Base-by-base conservation (phyloP, 2,888 invertebrate species). In the Brenthis hecate region DNA sequence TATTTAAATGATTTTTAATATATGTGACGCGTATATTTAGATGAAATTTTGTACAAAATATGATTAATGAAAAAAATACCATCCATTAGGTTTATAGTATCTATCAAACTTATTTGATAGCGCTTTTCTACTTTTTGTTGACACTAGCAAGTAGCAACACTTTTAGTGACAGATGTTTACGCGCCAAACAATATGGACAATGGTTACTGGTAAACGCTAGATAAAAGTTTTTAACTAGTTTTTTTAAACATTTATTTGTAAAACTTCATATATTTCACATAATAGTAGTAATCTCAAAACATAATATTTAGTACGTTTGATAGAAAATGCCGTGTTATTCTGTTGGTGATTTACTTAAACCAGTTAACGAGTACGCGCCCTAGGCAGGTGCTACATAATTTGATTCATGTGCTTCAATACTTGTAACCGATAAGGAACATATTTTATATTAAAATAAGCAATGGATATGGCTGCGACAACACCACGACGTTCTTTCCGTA, bases 151-250 rank as follows among this genome's bases (percentile, higher is more conserved):
- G 16, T 69, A 55, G 65, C 75, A 81, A 78, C 77, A 82, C 74
- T 55, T 50, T 43, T 43, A 43, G 48, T 90, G 91, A 91, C 91
- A 91, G 88, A 80, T 91, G 91, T 92, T 92, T 92, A 91, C 91
- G 92, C 92, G 92, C 92, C 92, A 92, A 92, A 91, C 91, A 78
- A 77, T 75, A 72, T 72, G 65, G 70, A 87, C 84, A 88, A 88
- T 89, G 87, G 87, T 88, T 76, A 85, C 78, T 80, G 75, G 75
- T 67, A 80, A 85, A 84, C 85, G 86, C 84, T 84, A 76, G 72
- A 16, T 75, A 73, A 73, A 76, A 74, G 75, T 71, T 80, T 77
- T 68, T 63, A 53, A 53, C 13, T 51, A 19, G 47, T 56, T 51
- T 48, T 16, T 56, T 36, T 23, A 51, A 32, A 32, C 14, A 5